Evolutionary conservation across 2,888 invertebrate genomes (phyloP).

Genomic region (Parnassius mnemosyne): DNA sequence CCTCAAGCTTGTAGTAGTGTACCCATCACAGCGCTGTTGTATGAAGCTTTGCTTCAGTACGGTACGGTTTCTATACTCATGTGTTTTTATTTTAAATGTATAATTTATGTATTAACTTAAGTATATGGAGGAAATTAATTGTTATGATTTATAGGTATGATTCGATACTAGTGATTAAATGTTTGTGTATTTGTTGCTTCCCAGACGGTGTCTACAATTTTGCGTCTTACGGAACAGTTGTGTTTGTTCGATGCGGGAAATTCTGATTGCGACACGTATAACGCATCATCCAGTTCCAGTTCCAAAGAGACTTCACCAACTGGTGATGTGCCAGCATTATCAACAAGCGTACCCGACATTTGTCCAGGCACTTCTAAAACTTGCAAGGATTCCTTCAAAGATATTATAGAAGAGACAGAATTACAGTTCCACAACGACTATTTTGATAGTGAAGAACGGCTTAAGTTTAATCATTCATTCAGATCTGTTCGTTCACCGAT

Average conservation of each 20-base stretch:
- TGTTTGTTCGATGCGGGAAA: constrained; percentile 85
- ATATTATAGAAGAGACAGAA: constrained; percentile 45
- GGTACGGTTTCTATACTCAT: no score
- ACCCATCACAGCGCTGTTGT: no score
- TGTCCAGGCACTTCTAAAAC: constrained; percentile 41
- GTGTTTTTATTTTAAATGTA: no score
- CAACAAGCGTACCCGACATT: constrained; percentile 60
- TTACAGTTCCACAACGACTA: constrained; percentile 67
- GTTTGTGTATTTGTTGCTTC: constrained; percentile 27
- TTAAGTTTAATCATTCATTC: constrained; percentile 55
- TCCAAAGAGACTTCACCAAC: constrained; percentile 82
- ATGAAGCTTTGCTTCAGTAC: no score
- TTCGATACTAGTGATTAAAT: not conserved
- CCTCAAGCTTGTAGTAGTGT: no score
- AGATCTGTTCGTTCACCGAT: constrained; percentile 52
- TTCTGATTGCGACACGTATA: constrained; percentile 85
- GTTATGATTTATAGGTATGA: no score
- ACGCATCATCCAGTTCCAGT: constrained; percentile 80
- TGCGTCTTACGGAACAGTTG: constrained; percentile 88
- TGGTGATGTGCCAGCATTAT: constrained; percentile 59
- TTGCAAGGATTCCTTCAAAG: constrained; percentile 35
- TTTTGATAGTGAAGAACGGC: constrained; percentile 58
- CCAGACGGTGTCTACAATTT: constrained; percentile 85
- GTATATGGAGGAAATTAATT: no score
- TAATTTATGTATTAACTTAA: no score